A percentile compares a stretch with the other conserved stretches of the same genome.
Evolutionary conservation across 2,888 invertebrate genomes (phyloP).

Genomic region (Macrophya alboannulata): DNA sequence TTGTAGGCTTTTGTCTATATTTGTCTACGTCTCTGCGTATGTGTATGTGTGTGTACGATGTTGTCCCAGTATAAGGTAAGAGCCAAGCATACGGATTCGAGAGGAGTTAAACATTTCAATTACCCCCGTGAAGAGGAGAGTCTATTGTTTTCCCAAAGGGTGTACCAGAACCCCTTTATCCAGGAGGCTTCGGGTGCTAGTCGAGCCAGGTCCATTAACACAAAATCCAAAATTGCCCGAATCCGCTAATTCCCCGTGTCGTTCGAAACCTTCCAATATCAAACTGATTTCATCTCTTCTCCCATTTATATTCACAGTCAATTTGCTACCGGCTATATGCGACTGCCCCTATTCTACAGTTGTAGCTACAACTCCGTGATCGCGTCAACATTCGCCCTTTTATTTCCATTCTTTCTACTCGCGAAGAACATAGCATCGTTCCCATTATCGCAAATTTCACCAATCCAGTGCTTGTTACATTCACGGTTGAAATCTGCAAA

Average conservation of each 20-base stretch:
- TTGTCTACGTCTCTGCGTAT: not conserved
- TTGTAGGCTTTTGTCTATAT: slow-evolving; percentile 3
- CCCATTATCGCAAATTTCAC: not conserved
- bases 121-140: slow-evolving; percentile 43
- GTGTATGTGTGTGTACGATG: not conserved
- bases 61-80: not conserved
- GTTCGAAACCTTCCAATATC: slow-evolving; percentile 6
- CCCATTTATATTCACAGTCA: slow-evolving; percentile 24
- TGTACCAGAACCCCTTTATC: slow-evolving; percentile 15
- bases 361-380: not conserved
- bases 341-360: not conserved
- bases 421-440: not conserved
- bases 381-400: not conserved
- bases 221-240: slow-evolving; percentile 17
- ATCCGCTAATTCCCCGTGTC: not conserved
- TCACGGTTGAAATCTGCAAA: not conserved
- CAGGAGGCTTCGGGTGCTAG: not conserved
- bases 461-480: not conserved
- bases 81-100: slow-evolving; percentile 19
- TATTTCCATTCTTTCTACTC: not conserved
- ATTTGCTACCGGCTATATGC: not conserved
- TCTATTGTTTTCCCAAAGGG: slow-evolving; percentile 37
- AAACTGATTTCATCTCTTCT: slow-evolving; percentile 1
- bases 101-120: slow-evolving; percentile 54
- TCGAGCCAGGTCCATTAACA: slow-evolving; percentile 6